phyloP scores from a whole-genome alignment of 2,113 vertebrate genomes.

The Myiagra hebetior region DNA sequence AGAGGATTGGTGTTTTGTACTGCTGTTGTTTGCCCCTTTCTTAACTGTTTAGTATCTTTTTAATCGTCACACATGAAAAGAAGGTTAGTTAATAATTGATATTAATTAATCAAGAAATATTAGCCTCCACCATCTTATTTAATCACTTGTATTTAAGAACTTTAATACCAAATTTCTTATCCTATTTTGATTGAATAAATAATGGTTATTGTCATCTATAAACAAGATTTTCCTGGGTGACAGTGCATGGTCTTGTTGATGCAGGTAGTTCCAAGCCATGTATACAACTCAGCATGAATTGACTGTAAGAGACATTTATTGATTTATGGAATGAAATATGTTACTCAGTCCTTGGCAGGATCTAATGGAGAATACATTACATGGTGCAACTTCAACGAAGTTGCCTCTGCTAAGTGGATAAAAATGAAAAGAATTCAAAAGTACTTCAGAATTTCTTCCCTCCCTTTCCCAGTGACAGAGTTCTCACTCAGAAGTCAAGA shows the following conservation, averaged over 20 bases:
- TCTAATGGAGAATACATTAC: neutral
- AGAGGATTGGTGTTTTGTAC: neutral
- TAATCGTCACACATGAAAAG: neutral
- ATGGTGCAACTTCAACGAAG: neutral
- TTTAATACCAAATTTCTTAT: neutral
- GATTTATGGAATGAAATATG: neutral
- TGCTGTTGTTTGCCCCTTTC: neutral
- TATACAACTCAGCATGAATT: neutral
- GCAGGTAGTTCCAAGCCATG: neutral
- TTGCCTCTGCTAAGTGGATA: neutral
- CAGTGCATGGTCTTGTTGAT: neutral
- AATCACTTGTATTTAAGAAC: neutral
- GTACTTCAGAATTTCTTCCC: neutral
- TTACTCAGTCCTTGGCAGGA: neutral
- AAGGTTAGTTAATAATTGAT: neutral
- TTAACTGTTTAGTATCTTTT: neutral
- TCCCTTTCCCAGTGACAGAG: neutral
- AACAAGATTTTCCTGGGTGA: neutral
- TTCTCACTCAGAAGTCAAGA: neutral
- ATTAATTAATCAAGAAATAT: neutral
- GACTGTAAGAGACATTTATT: neutral
- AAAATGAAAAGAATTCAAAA: neutral
- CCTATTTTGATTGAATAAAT: neutral
- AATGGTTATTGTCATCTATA: neutral
- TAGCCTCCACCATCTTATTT: neutral